These are phyloP conservation scores for Microtus pennsylvanicus DNA, from an alignment of 2,113 vertebrate genomes.

Conservation along the genomic window DNA sequence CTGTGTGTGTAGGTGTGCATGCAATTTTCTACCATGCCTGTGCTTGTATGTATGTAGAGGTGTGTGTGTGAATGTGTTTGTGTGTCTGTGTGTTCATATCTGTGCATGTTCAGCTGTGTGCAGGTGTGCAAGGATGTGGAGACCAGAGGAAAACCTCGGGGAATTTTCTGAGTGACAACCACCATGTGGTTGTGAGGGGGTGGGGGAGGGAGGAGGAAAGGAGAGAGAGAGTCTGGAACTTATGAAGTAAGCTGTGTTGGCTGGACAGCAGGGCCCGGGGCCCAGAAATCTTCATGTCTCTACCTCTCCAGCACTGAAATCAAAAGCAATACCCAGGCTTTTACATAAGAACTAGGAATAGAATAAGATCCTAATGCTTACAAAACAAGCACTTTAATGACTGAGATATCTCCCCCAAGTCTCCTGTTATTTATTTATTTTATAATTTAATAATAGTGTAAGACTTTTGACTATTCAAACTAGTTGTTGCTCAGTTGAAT, in stretches of 20 bases:
- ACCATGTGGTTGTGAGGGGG: not conserved
- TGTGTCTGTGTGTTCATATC: not conserved
- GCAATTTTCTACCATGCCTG: not conserved
- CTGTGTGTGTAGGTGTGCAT: not conserved
- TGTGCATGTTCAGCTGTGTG: not conserved
- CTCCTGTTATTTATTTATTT: not conserved
- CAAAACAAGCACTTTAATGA: not conserved
- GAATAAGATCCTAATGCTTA: not conserved
- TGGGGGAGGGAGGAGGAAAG: not conserved
- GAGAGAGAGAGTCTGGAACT: not conserved
- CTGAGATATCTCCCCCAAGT: not conserved
- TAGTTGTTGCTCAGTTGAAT: not conserved
- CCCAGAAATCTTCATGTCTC: not conserved
- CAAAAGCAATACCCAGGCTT: not conserved
- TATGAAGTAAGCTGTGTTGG: not conserved
- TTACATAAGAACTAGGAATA: not conserved
- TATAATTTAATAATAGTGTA: slow-evolving; percentile 16
- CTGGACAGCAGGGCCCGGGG: not conserved
- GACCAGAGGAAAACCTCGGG: not conserved
- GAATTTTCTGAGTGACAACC: not conserved
- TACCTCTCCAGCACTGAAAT: not conserved
- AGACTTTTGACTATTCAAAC: slow-evolving; percentile 10
- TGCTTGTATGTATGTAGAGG: not conserved
- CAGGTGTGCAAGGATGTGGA: not conserved
- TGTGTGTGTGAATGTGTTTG: not conserved